phyloP scores from a whole-genome alignment of 2,888 invertebrate species.

The Ephialtes manifestator region DNA sequence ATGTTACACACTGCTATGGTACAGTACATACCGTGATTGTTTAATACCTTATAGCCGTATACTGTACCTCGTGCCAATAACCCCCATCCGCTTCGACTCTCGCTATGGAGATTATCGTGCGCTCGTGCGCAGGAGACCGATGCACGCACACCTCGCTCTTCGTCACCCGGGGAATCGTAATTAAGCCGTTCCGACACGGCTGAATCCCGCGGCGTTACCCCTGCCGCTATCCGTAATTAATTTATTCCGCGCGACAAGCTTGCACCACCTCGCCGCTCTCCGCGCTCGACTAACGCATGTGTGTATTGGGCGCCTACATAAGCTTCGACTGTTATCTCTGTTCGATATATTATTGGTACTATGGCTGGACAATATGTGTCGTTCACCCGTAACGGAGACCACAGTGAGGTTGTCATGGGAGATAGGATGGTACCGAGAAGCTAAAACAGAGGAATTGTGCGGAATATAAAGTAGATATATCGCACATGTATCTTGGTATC shows the following conservation, averaged over 20 bases:
- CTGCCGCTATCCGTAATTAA: constrained; percentile 67
- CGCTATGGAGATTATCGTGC: constrained; percentile 58
- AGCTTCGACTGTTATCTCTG: constrained; percentile 22
- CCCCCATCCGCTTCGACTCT: constrained; percentile 33
- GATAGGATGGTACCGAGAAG: background rate
- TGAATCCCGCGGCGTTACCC: constrained; percentile 46
- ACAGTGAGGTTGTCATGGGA: background rate
- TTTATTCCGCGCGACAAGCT: constrained; percentile 64
- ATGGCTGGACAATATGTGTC: background rate
- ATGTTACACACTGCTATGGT: background rate
- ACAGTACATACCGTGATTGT: background rate
- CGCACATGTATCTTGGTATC: background rate
- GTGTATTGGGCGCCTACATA: background rate
- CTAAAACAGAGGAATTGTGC: background rate
- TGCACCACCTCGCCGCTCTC: background rate
- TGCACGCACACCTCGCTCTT: constrained; percentile 38
- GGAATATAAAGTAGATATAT: background rate
- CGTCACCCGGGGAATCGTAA: constrained; percentile 66
- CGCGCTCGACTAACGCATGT: constrained; percentile 32
- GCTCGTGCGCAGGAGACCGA: constrained; percentile 42
- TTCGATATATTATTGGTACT: constrained; percentile 10
- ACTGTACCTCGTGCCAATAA: constrained; percentile 1
- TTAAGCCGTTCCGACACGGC: constrained; percentile 68
- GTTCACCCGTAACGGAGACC: background rate
- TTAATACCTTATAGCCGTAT: background rate